phyloP scores from a whole-genome alignment of 1,140 invertebrate genomes.

The Eriosoma lanigerum region DNA sequence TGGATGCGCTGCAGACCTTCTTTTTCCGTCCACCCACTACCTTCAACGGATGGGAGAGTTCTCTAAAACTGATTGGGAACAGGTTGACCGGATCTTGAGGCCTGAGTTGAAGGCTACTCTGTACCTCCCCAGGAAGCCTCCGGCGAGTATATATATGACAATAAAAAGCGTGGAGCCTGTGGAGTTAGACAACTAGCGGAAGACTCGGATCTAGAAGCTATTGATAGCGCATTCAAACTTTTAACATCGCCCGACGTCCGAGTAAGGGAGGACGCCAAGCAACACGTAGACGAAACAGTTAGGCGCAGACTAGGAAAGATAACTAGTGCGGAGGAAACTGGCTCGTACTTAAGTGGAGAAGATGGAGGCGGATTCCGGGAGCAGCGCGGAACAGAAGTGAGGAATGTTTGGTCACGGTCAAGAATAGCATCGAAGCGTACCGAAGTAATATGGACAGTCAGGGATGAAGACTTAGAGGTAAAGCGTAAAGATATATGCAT shows the following conservation, averaged over 20 bases:
- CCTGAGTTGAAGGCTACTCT: neutral
- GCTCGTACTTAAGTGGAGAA: neutral
- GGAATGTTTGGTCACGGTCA: neutral
- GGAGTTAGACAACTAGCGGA: neutral
- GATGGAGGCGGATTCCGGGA: neutral
- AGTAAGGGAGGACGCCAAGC: fast-evolving
- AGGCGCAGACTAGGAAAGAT: too few relatives aligned
- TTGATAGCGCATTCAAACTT: neutral
- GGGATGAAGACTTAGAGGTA: too few relatives aligned
- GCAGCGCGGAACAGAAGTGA: neutral
- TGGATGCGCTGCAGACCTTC: neutral
- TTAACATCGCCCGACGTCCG: fast-evolving
- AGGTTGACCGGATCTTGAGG: fast-evolving
- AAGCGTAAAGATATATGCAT: too few relatives aligned
- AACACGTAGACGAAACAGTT: neutral
- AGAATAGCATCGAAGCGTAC: neutral
- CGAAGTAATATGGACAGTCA: neutral
- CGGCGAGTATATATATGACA: neutral
- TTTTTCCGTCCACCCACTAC: neutral
- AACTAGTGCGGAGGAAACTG: too few relatives aligned
- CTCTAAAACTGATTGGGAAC: fast-evolving
- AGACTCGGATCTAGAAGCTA: neutral
- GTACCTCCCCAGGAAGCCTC: neutral
- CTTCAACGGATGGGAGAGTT: neutral
- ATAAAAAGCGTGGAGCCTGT: fast-evolving